Evolutionary conservation across 64 coral and sea anemone genomes (phyloP).

Genomic region (Montipora capricornis): DNA sequence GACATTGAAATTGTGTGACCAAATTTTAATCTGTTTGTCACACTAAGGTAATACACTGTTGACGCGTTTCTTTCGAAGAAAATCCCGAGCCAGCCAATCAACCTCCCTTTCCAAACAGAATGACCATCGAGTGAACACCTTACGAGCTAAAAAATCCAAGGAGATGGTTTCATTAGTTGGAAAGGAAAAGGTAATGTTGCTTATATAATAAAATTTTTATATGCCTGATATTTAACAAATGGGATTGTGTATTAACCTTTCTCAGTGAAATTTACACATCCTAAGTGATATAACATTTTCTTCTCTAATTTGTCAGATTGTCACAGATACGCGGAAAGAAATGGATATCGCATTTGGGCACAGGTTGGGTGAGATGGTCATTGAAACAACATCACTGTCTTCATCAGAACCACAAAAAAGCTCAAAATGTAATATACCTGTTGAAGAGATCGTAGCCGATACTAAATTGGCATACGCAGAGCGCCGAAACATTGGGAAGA

Average conservation of each 20-base stretch:
- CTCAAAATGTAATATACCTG: too few species aligned
- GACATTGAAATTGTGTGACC: not conserved
- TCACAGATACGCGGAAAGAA: slow-evolving; percentile 3
- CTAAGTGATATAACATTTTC: not conserved
- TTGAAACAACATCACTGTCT: too few species aligned
- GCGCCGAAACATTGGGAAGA: too few species aligned
- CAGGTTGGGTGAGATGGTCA: too few species aligned
- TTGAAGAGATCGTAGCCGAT: too few species aligned
- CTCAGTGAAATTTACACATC: not conserved
- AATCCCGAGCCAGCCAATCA: not conserved
- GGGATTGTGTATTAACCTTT: too few species aligned
- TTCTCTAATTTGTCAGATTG: not conserved
- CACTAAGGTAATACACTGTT: not conserved
- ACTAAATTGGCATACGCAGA: too few species aligned
- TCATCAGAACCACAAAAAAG: too few species aligned
- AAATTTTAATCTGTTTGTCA: not conserved
- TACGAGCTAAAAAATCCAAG: too few species aligned
- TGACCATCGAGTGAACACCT: not conserved
- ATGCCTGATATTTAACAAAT: too few species aligned
- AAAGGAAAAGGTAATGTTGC: not conserved
- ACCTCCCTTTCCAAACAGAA: not conserved
- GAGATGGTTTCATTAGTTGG: not conserved
- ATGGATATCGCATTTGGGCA: not conserved
- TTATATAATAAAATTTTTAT: not conserved
- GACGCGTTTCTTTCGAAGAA: not conserved